phyloP scores from a whole-genome alignment of 2,113 vertebrate genomes.

The Plecturocebus donacophilus region DNA sequence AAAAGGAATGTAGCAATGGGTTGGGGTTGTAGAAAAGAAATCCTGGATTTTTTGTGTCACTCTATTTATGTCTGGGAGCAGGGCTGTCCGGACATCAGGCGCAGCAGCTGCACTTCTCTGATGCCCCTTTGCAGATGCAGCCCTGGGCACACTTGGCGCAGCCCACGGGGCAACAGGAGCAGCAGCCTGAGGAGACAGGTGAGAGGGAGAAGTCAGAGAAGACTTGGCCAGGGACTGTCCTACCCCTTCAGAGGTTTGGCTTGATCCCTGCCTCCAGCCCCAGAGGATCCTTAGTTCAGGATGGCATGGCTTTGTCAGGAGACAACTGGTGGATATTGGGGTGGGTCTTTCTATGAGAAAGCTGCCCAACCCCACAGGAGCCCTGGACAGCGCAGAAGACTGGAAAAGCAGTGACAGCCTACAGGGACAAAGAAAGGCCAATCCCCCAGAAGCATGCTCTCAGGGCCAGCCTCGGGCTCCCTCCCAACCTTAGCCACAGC shows the following conservation, averaged over 20 bases:
- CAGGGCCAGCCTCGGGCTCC: background rate
- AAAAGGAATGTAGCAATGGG: background rate
- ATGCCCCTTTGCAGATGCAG: conserved; percentile 84
- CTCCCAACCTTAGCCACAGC: too few species aligned
- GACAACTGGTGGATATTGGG: background rate
- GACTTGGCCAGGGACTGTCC: background rate
- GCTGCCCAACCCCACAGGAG: background rate
- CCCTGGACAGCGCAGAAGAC: background rate
- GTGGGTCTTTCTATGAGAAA: background rate
- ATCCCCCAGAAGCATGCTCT: background rate
- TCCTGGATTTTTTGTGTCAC: background rate
- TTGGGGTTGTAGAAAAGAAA: background rate
- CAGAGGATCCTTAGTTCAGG: background rate
- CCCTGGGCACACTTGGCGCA: conserved; percentile 86
- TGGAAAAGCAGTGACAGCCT: background rate
- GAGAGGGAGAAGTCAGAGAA: background rate
- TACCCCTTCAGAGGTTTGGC: background rate
- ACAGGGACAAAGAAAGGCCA: background rate
- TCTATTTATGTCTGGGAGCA: background rate
- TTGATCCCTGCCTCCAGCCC: rapidly evolving
- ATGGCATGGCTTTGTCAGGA: background rate
- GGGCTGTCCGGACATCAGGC: conserved; percentile 67
- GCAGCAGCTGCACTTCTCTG: conserved; percentile 81
- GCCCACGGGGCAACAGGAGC: conserved; percentile 82
- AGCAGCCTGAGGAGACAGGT: conserved; percentile 83